These are phyloP conservation scores for Melozone crissalis DNA, from an alignment of 2,113 vertebrate species.

Conservation along the genomic window DNA sequence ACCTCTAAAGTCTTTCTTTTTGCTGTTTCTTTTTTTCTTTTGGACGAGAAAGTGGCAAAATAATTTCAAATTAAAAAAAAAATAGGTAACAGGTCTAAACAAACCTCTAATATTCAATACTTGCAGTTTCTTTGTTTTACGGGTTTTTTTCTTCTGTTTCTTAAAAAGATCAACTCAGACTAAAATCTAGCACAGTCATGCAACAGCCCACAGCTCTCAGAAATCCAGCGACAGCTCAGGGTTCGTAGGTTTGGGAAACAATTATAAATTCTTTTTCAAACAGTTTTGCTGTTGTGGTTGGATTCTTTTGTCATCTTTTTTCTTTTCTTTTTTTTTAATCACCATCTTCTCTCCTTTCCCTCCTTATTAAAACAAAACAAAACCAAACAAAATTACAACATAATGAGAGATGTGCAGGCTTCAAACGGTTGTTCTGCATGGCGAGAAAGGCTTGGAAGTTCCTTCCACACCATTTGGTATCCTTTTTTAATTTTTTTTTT, in stretches of 20 bases:
- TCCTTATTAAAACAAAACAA: conserved; percentile 61
- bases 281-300: conserved; percentile 31
- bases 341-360: conserved; percentile 36
- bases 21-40: background rate
- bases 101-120: conserved; percentile 78
- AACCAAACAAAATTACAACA: conserved; percentile 52
- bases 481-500: background rate
- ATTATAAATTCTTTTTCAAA: conserved; percentile 38
- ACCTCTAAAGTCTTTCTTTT: conserved; percentile 56
- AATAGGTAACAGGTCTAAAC: conserved; percentile 73
- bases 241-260: conserved; percentile 36
- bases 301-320: background rate
- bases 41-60: conserved; percentile 66
- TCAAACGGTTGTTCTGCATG: conserved; percentile 52
- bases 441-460: conserved; percentile 47
- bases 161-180: conserved; percentile 82
- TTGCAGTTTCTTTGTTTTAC: conserved; percentile 66
- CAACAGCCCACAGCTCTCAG: conserved; percentile 73
- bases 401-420: conserved; percentile 59
- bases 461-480: conserved; percentile 56
- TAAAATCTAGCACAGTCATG: conserved; percentile 86
- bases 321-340: background rate
- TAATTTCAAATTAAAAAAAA: conserved; percentile 59
- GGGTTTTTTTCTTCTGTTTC: conserved; percentile 45
- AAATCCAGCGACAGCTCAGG: conserved; percentile 50